Conservation (phyloP, 2,888 invertebrate species). For the Cephus runcator region DNA sequence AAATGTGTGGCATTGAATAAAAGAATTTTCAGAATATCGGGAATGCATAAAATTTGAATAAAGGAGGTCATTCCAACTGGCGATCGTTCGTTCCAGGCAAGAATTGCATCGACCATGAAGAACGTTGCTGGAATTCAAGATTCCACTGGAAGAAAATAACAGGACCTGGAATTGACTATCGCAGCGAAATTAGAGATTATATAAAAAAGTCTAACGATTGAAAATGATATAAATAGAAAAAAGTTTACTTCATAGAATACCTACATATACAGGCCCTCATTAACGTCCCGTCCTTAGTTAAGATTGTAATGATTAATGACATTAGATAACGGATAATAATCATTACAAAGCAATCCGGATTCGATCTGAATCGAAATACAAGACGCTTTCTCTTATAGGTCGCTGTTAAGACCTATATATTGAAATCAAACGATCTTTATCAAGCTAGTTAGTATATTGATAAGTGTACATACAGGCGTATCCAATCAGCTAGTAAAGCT, state of each 20-base stretch:
- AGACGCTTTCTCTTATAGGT: neutral
- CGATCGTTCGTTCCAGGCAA: neutral
- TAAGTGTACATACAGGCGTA: neutral
- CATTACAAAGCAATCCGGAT: neutral
- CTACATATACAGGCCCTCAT: neutral
- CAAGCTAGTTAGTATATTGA: neutral
- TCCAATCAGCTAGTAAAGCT: neutral
- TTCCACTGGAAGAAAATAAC: neutral
- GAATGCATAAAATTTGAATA: neutral
- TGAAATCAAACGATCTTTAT: neutral
- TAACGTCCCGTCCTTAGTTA: neutral
- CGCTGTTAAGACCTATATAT: neutral
- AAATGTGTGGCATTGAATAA: neutral
- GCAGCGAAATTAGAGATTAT: neutral
- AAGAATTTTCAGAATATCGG: neutral
- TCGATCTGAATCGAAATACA: neutral
- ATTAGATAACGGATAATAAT: slow-evolving; percentile 6
- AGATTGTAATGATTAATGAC: slow-evolving; percentile 14
- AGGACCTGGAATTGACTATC: neutral
- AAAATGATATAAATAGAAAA: neutral
- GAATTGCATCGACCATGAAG: neutral
- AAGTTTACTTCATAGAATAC: neutral
- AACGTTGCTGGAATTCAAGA: neutral
- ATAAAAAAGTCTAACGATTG: neutral
- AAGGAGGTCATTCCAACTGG: neutral